phyloP scores from a whole-genome alignment of 2,113 vertebrate genomes.

The Cyanocitta stelleri region DNA sequence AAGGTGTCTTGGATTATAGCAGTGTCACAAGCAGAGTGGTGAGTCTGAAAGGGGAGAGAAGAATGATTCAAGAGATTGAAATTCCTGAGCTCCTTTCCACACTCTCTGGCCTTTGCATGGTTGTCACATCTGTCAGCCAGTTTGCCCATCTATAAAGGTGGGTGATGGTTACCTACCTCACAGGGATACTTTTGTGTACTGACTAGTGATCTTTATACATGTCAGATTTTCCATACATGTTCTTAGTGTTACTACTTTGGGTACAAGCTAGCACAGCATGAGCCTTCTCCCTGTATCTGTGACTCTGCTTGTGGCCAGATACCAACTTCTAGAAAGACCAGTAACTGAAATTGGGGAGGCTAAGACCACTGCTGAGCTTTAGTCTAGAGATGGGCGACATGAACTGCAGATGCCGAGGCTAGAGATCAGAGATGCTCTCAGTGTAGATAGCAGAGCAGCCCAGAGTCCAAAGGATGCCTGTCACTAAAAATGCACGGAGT shows the following conservation, averaged over 20 bases:
- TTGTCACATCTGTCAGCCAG: not conserved
- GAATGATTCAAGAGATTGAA: not conserved
- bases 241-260: not conserved
- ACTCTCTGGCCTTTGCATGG: not conserved
- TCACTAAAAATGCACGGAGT: not conserved
- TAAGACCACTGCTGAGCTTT: not conserved
- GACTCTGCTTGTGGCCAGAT: not conserved
- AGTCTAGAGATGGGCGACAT: not conserved
- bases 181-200: slow-evolving; percentile 1
- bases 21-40: not conserved
- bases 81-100: not conserved
- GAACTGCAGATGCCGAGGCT: not conserved
- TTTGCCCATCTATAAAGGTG: slow-evolving; percentile 19
- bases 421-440: not conserved
- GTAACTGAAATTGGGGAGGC: not conserved
- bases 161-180: slow-evolving; percentile 38
- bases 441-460: not conserved
- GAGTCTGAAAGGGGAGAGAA: not conserved
- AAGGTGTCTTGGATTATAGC: not conserved
- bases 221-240: not conserved
- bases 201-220: not conserved
- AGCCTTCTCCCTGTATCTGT: not conserved
- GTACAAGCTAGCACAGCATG: not conserved
- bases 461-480: not conserved
- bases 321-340: not conserved